Conservation (phyloP, 2,113 vertebrate genomes). For the Athene noctua region DNA sequence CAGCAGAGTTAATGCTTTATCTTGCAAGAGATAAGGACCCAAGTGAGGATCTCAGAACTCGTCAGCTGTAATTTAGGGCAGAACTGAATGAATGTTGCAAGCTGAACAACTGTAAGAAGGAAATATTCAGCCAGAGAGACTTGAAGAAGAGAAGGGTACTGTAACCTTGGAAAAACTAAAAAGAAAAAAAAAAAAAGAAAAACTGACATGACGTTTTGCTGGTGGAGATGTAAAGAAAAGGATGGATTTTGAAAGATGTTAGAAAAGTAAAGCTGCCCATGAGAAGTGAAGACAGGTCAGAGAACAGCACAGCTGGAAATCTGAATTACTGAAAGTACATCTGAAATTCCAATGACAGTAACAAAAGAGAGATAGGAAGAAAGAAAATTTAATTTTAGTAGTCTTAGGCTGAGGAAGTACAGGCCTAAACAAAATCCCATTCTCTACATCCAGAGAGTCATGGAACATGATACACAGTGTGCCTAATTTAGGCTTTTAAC, state of each 20-base stretch:
- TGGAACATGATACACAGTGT: background rate
- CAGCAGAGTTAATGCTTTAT: background rate
- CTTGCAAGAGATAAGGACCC: background rate
- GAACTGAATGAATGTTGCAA: background rate
- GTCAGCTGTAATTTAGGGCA: background rate
- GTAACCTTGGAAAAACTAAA: background rate
- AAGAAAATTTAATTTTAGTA: constrained; percentile 15
- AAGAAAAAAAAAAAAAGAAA: background rate
- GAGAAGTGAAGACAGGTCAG: background rate
- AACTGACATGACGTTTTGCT: background rate
- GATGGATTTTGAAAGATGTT: background rate
- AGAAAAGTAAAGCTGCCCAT: background rate
- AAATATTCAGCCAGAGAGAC: background rate
- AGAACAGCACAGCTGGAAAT: background rate
- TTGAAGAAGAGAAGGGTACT: background rate
- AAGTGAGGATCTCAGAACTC: background rate
- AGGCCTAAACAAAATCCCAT: background rate
- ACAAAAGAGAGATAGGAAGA: background rate
- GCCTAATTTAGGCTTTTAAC: background rate
- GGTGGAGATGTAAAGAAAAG: background rate
- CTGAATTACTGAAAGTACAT: background rate
- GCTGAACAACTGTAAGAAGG: background rate
- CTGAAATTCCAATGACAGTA: background rate
- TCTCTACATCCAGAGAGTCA: background rate
- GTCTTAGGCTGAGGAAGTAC: background rate